Conservation (phyloP, 2,888 invertebrate genomes). For the Luffia ferchaultella region DNA sequence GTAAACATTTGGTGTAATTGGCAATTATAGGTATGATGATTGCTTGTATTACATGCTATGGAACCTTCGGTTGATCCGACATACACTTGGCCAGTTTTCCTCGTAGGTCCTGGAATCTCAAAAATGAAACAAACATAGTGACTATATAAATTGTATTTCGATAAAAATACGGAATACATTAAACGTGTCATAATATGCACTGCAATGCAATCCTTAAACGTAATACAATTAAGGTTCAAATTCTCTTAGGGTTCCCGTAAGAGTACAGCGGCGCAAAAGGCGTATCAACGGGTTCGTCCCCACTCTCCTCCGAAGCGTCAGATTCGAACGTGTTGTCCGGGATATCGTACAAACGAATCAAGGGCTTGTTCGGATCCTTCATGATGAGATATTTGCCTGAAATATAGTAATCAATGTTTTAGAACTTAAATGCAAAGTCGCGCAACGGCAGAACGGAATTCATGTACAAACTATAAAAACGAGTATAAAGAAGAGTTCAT, state of each 20-base stretch:
- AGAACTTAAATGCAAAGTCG: too few species aligned
- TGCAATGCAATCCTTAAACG: neutral
- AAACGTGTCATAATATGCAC: neutral
- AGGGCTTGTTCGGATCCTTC: slow-evolving; percentile 99
- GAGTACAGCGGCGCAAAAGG: slow-evolving; percentile 59
- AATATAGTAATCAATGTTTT: slow-evolving; percentile 15
- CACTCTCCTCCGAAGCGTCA: slow-evolving; percentile 91
- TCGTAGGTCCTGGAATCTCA: too few species aligned
- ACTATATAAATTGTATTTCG: neutral
- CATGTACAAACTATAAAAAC: too few species aligned
- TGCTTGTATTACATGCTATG: too few species aligned
- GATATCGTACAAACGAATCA: slow-evolving; percentile 97
- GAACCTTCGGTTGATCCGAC: too few species aligned
- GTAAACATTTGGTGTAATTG: too few species aligned
- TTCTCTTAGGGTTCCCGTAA: slow-evolving; percentile 55
- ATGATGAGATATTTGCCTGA: slow-evolving; percentile 89
- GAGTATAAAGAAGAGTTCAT: too few species aligned
- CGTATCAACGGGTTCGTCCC: slow-evolving; percentile 69
- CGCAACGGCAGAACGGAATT: too few species aligned
- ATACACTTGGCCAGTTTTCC: too few species aligned
- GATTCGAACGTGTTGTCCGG: slow-evolving; percentile 99
- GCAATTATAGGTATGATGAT: too few species aligned
- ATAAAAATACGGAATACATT: neutral
- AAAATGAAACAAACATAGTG: slow-evolving; percentile 2
- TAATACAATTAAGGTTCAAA: slow-evolving; percentile 23